Conservation (phyloP, 2,888 invertebrate species). For the Chrysolina oricalcia region DNA sequence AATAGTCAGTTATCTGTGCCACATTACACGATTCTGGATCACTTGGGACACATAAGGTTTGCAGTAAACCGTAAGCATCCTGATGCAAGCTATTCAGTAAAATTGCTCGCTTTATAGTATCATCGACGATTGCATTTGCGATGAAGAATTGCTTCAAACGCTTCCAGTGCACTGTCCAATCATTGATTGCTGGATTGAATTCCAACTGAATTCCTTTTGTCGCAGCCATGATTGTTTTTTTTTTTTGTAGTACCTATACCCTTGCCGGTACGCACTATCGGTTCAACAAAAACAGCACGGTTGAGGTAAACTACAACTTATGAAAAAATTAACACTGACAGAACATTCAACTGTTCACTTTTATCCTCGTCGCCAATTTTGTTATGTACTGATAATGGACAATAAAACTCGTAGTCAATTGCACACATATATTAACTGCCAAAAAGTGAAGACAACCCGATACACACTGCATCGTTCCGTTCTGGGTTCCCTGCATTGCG, state of each 20-base stretch:
- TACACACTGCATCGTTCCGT: no score
- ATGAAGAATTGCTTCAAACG: background rate
- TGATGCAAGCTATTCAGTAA: no score
- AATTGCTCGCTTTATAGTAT: no score
- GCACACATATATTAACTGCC: no score
- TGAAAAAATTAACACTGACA: no score
- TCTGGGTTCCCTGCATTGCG: no score
- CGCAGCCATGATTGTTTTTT: constrained; percentile 3
- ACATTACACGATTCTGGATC: background rate
- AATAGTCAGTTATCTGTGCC: background rate
- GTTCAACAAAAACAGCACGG: background rate
- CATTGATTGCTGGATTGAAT: constrained; percentile 4
- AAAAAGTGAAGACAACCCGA: no score
- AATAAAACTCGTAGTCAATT: no score
- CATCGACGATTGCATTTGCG: constrained; percentile 10
- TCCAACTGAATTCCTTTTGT: constrained; percentile 6
- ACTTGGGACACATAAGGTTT: constrained; percentile 5
- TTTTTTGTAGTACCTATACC: no score
- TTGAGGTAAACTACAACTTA: background rate
- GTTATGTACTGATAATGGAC: no score
- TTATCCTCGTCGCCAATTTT: constrained; percentile 11
- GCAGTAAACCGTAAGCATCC: constrained; percentile 1
- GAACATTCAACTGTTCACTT: background rate
- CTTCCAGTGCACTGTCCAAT: background rate
- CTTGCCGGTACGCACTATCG: no score